A percentile compares a stretch with the other conserved stretches of the same genome.
These are phyloP conservation scores for Tethea ocularis DNA, from an alignment of 2,888 invertebrate genomes.

Conservation along the genomic window DNA sequence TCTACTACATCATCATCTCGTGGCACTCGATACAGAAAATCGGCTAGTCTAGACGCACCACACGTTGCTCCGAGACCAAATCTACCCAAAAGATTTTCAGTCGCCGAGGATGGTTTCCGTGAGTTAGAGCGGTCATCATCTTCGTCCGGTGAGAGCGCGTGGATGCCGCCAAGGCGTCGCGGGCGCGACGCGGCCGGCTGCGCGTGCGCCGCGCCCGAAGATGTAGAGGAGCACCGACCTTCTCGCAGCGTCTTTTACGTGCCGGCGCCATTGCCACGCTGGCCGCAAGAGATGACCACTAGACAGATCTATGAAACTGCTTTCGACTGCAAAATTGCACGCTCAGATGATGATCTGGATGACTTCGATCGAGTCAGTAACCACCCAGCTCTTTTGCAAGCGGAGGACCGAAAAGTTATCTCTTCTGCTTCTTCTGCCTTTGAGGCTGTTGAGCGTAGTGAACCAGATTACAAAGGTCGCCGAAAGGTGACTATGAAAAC, in stretches of 20 bases:
- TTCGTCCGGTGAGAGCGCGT: slow-evolving; percentile 83
- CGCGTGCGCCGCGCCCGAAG: slow-evolving; percentile 88
- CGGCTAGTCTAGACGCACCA: slow-evolving; percentile 89
- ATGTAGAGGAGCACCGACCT: slow-evolving; percentile 86
- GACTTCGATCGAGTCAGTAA: slow-evolving; percentile 92
- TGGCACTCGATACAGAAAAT: slow-evolving; percentile 87
- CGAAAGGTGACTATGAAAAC: slow-evolving; percentile 83
- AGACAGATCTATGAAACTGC: slow-evolving; percentile 95
- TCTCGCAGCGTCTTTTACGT: slow-evolving; percentile 87
- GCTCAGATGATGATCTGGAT: slow-evolving; percentile 91
- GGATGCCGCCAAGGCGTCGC: slow-evolving; percentile 90
- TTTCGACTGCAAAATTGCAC: slow-evolving; percentile 93
- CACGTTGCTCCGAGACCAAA: slow-evolving; percentile 86
- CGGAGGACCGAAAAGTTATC: slow-evolving; percentile 74
- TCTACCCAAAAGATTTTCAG: slow-evolving; percentile 87
- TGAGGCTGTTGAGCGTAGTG: slow-evolving; percentile 76
- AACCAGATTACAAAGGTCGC: slow-evolving; percentile 81
- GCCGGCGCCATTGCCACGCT: slow-evolving; percentile 87
- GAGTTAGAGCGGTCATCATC: slow-evolving; percentile 81
- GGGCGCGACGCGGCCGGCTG: slow-evolving; percentile 87
- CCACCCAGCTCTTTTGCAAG: slow-evolving; percentile 88
- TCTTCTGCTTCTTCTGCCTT: slow-evolving; percentile 80
- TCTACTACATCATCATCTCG: slow-evolving; percentile 74
- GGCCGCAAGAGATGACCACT: slow-evolving; percentile 84
- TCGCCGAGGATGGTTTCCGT: slow-evolving; percentile 88